phyloP scores from a whole-genome alignment of 2,797 vertebrate genomes.

The Poecilia gillii region DNA sequence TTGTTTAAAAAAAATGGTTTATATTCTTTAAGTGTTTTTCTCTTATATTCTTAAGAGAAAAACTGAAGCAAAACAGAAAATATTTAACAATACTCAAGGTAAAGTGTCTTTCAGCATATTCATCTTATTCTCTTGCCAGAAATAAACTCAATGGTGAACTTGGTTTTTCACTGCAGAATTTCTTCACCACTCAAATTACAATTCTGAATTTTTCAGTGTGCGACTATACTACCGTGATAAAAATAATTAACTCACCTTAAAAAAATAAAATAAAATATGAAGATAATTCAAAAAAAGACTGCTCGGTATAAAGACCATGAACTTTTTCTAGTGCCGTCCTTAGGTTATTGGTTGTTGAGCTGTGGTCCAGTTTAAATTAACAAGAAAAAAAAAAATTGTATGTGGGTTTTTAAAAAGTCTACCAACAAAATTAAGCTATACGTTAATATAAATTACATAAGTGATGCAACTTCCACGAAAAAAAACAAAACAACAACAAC shows the following conservation, averaged over 20 bases:
- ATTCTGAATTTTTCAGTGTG: not conserved
- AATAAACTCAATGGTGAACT: not conserved
- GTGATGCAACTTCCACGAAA: not conserved
- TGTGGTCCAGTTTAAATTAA: not conserved
- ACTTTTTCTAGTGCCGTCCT: not conserved
- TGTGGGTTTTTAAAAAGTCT: not conserved
- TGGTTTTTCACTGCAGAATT: not conserved
- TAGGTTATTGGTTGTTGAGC: not conserved
- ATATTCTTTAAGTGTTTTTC: not conserved
- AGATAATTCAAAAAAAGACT: not conserved
- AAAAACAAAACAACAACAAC: not conserved
- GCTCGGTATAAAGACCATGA: not conserved
- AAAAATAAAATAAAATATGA: not conserved
- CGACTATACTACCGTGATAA: not conserved
- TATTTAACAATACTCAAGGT: too few species aligned
- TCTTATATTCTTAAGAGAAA: not conserved
- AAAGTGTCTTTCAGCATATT: not conserved
- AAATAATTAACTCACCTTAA: not conserved
- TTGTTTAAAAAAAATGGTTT: not conserved
- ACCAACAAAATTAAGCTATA: not conserved
- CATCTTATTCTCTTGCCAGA: not conserved
- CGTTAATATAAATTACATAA: not conserved
- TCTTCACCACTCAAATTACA: not conserved
- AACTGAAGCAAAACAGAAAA: not conserved
- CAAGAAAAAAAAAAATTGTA: not conserved